Base-by-base conservation (phyloP, 2,888 invertebrate genomes). In the Enoplolaimus lenunculus region DNA sequence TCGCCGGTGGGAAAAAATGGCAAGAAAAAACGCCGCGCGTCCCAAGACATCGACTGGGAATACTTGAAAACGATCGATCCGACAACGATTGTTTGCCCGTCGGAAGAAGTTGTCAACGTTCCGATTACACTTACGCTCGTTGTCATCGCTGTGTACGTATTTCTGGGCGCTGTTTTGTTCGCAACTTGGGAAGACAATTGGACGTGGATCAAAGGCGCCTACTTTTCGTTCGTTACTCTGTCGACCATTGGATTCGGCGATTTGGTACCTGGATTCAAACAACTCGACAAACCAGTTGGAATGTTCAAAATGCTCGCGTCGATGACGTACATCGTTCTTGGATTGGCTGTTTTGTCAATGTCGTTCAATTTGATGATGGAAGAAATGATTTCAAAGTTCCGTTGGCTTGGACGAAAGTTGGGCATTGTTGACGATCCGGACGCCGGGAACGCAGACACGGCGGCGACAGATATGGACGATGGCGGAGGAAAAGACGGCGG, bases 291-390 rank as follows among this genome's bases (percentile, higher is more conserved):
- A 34, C 68, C 70, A n/a, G n/a, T 29, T 13, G 70, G 71, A 31
- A 68, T 57, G 16, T 16, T 71, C 34, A 71, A 73, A 57, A 35
- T 73, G 68, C 64, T 31, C 65, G 45, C 70, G 33, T 33, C 65
- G 67, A 30, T 68, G 16, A 34, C 69, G 68, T 73, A 73, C 64
- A 73, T 73, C 60, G 33, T 73, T 29, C 30, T 73, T 30, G 73
- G 73, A 3, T 60, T 73, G 73, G 72, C 73, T 34, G 70, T 73
- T 26, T 67, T 73, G 64, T 73, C 73, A 34, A 73, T 73, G 73
- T 21, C 67, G 29, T 73, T 73, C 73, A 73, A 73, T 31, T 70
- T 73, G 31, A 73, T 73, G 72, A 72, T 73, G 71, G 73, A 72
- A 62, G 73, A 73, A 35, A 73, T 73, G 69, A 62, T 73, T 31